A percentile compares a stretch with the other conserved stretches of the same genome.
These are phyloP conservation scores for Nannobrachium achirus DNA, from an alignment of 2,113 vertebrate genomes.

Conservation along the genomic window DNA sequence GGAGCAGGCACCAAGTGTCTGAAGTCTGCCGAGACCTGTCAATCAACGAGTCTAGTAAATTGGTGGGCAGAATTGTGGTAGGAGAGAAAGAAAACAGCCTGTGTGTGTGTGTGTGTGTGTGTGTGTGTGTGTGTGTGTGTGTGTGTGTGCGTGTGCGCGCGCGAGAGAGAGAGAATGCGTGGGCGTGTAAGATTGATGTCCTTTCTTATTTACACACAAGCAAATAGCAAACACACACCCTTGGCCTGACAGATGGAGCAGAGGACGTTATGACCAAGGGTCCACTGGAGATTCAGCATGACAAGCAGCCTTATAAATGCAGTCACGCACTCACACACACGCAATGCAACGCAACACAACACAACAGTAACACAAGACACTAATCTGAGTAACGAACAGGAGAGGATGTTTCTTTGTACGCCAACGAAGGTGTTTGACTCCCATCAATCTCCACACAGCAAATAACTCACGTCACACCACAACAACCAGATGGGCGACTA, in stretches of 20 bases:
- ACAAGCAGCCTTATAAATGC: slow-evolving; percentile 13
- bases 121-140: too few relatives aligned
- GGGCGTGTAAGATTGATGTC: slow-evolving; percentile 25
- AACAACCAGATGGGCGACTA: slow-evolving; percentile 47
- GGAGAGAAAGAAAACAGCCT: slow-evolving; percentile 5
- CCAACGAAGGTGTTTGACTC: slow-evolving; percentile 44
- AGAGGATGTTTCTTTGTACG: slow-evolving; percentile 29
- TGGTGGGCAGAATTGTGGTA: slow-evolving; percentile 1
- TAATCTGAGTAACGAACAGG: slow-evolving; percentile 35
- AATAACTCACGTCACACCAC: slow-evolving; percentile 48
- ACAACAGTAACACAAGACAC: slow-evolving; percentile 10
- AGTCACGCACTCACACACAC: neutral
- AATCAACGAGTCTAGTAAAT: slow-evolving; percentile 39
- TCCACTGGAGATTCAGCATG: slow-evolving; percentile 38
- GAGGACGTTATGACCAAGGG: slow-evolving; percentile 8
- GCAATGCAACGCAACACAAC: neutral
- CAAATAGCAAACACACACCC: slow-evolving; percentile 16
- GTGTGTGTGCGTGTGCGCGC: slow-evolving; percentile 6
- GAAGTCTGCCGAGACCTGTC: slow-evolving; percentile 37
- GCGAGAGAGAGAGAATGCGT: too few relatives aligned
- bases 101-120: slow-evolving; percentile 5
- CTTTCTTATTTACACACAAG: slow-evolving; percentile 22
- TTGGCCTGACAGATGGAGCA: slow-evolving; percentile 26
- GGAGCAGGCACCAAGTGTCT: slow-evolving; percentile 23
- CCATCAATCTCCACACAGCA: slow-evolving; percentile 46